Evolutionary conservation across 2,888 invertebrate genomes (phyloP).

Genomic region (Himalopsyche anomala): DNA sequence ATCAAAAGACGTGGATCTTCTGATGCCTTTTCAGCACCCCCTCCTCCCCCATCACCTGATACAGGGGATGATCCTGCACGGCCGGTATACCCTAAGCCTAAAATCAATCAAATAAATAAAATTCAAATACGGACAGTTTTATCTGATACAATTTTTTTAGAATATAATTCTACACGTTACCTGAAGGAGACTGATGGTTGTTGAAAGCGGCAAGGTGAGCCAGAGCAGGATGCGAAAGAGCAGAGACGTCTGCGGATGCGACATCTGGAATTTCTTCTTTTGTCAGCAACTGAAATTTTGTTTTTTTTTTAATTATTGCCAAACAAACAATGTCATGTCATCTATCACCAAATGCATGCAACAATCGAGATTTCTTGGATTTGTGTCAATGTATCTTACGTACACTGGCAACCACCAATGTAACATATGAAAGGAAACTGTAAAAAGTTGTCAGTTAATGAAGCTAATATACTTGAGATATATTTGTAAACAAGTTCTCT

Average conservation of each 20-base stretch:
- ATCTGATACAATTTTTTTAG: neutral
- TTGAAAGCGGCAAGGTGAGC: constrained; percentile 70
- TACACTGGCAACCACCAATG: too few species aligned
- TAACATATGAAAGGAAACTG: too few species aligned
- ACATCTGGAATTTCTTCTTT: constrained; percentile 9
- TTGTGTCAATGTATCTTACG: too few species aligned
- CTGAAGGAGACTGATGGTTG: constrained; percentile 2
- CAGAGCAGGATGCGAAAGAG: constrained; percentile 73
- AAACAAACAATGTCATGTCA: too few species aligned
- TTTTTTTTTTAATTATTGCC: too few species aligned
- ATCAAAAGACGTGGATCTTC: constrained; percentile 71
- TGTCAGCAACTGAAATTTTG: neutral
- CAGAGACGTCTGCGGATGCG: constrained; percentile 72
- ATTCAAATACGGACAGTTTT: neutral
- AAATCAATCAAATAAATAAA: neutral
- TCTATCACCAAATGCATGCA: too few species aligned
- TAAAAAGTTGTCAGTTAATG: too few species aligned
- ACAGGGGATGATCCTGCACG: constrained; percentile 31
- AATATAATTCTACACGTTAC: neutral
- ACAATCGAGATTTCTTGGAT: too few species aligned
- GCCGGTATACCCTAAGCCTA: constrained; percentile 54
- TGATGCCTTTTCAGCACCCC: constrained; percentile 72
- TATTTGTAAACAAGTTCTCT: too few species aligned
- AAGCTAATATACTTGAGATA: too few species aligned
- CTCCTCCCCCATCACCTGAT: constrained; percentile 67